Evolutionary conservation across 2,888 invertebrate genomes (phyloP).

Genomic region (Polymixis flavicincta): DNA sequence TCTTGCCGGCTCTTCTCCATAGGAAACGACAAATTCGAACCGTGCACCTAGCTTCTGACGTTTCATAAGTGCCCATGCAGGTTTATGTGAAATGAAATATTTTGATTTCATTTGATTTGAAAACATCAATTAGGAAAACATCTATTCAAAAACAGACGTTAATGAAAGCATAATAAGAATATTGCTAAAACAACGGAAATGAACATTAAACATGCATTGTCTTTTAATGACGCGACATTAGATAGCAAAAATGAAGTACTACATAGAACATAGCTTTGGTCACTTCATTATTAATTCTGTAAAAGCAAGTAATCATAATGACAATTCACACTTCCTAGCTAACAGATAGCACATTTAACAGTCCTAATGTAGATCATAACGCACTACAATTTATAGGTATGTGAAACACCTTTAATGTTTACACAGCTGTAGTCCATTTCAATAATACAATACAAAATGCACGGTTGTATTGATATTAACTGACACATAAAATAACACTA

Average conservation of each 20-base stretch:
- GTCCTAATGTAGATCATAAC: constrained; percentile 14
- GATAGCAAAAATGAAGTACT: constrained; percentile 26
- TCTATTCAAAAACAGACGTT: not conserved
- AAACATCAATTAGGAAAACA: not conserved
- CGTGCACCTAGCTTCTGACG: too few relatives aligned
- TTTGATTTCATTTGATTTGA: too few relatives aligned
- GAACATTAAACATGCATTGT: not conserved
- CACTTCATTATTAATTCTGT: constrained; percentile 21
- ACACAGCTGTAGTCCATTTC: constrained; percentile 39
- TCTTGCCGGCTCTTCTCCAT: too few relatives aligned
- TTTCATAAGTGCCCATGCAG: too few relatives aligned
- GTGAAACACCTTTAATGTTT: constrained; percentile 35
- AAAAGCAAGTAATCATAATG: constrained; percentile 8
- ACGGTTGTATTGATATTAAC: constrained; percentile 13
- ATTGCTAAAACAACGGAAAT: constrained; percentile 15
- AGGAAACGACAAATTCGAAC: too few relatives aligned
- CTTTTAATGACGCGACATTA: not conserved
- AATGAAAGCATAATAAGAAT: constrained; percentile 15
- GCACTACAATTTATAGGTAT: not conserved
- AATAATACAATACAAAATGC: constrained; percentile 15
- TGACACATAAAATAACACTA: constrained; percentile 12
- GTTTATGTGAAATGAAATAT: too few relatives aligned
- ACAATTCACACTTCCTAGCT: constrained; percentile 12
- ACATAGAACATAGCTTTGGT: constrained; percentile 2
- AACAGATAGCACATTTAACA: constrained; percentile 5